Evolutionary conservation across 2,888 invertebrate genomes (phyloP).

Genomic region (Gastracanthus pulcherrimus): DNA sequence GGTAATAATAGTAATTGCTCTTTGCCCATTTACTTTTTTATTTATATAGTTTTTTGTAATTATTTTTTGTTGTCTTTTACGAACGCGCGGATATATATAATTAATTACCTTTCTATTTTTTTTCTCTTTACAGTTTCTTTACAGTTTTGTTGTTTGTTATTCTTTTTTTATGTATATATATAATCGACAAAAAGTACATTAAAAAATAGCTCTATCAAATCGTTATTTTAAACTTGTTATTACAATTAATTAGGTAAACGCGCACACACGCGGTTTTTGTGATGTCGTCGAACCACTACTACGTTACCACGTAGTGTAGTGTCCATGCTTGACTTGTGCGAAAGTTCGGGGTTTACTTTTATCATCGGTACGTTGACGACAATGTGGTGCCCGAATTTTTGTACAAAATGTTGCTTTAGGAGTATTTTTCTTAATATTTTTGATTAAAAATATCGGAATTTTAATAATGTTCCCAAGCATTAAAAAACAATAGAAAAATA

Average conservation of each 20-base stretch:
- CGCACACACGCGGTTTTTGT: not conserved
- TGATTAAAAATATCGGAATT: not conserved
- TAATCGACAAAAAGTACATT: conserved; percentile 26
- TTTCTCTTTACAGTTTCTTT: not conserved
- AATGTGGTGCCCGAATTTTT: too few species aligned
- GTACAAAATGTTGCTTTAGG: too few species aligned
- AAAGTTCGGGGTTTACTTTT: conserved; percentile 32
- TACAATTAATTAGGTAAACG: conserved; percentile 22
- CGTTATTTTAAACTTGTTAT: conserved; percentile 30
- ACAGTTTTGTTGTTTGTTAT: not conserved
- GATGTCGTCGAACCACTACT: conserved; percentile 1
- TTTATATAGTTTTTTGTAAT: not conserved
- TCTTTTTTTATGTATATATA: conserved; percentile 9
- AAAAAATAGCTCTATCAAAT: conserved; percentile 45
- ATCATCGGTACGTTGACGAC: not conserved
- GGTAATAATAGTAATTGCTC: conserved; percentile 15
- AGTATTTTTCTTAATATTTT: not conserved
- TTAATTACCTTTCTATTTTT: not conserved
- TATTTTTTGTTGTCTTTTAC: not conserved
- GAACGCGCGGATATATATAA: not conserved
- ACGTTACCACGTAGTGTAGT: not conserved
- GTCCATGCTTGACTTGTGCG: conserved; percentile 8
- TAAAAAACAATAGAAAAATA: too few species aligned
- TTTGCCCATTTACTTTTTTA: conserved; percentile 3
- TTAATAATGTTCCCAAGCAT: not conserved